phyloP scores from a whole-genome alignment of 1,140 invertebrate genomes.

The Drosophila punjabiensis region DNA sequence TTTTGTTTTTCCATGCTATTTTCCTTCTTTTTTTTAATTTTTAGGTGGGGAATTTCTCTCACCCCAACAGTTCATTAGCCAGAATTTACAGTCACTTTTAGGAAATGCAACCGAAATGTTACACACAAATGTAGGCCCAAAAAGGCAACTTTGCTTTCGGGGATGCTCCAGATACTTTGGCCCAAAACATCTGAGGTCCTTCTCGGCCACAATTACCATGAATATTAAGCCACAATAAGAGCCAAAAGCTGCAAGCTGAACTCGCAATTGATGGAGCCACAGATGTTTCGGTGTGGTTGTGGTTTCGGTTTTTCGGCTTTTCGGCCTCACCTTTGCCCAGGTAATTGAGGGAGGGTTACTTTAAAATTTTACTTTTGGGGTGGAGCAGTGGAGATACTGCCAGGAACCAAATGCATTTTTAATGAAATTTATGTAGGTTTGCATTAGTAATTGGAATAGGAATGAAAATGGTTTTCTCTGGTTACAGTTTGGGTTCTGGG shows the following conservation, averaged over 20 bases:
- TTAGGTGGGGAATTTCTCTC: constrained; percentile 12
- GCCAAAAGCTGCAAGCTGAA: constrained; percentile 51
- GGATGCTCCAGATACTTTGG: constrained; percentile 55
- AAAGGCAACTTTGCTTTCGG: constrained; percentile 67
- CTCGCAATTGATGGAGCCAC: constrained; percentile 65
- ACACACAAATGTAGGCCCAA: constrained; percentile 53
- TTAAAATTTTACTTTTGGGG: constrained; percentile 23
- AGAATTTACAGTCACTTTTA: constrained; percentile 66
- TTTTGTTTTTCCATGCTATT: neutral
- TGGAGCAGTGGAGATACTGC: constrained; percentile 2
- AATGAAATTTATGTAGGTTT: constrained; percentile 75
- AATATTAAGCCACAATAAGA: constrained; percentile 73
- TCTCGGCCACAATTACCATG: constrained; percentile 70
- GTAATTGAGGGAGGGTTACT: constrained; percentile 50
- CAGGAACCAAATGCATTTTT: constrained; percentile 71
- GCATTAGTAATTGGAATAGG: constrained; percentile 60
- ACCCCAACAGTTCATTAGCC: constrained; percentile 71
- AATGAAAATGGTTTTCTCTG: constrained; percentile 13
- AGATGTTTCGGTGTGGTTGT: constrained; percentile 59
- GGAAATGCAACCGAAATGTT: constrained; percentile 59
- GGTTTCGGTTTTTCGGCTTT: constrained; percentile 30
- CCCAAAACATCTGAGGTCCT: constrained; percentile 59
- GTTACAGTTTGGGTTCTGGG: neutral
- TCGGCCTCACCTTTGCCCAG: constrained; percentile 38
- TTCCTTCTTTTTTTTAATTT: constrained; percentile 8